Conservation (phyloP, 2,888 invertebrate species). For the Callyntrura sp. region DNA sequence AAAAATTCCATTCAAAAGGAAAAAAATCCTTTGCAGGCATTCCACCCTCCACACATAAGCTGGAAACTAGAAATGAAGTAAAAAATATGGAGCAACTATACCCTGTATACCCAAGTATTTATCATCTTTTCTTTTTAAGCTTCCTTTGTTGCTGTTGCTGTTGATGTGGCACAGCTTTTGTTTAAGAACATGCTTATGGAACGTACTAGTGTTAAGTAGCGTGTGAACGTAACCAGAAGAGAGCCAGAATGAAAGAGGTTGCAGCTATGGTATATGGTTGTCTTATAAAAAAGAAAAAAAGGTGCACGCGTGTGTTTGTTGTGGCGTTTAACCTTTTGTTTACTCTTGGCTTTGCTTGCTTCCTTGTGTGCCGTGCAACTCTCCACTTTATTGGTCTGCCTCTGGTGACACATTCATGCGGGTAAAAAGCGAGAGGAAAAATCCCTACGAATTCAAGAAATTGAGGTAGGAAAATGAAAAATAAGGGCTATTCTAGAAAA, state of each 20-base stretch:
- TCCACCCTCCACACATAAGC: no score
- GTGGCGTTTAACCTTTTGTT: slow-evolving; percentile 24
- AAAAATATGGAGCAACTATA: no score
- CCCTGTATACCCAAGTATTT: no score
- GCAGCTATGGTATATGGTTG: neutral
- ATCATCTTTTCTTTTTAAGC: slow-evolving; percentile 7
- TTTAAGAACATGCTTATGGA: neutral
- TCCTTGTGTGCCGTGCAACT: neutral
- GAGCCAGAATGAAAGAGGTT: neutral
- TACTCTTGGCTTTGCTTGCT: slow-evolving; percentile 23
- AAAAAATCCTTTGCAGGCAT: no score
- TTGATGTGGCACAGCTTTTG: no score
- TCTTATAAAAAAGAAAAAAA: neutral
- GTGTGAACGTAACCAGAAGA: neutral
- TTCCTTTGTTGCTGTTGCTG: neutral
- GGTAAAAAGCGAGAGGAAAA: neutral
- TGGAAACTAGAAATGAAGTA: no score
- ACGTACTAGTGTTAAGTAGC: neutral
- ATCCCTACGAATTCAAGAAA: neutral
- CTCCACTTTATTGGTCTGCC: slow-evolving; percentile 12
- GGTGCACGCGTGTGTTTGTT: neutral
- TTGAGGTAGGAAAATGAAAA: slow-evolving; percentile 17
- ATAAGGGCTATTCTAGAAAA: neutral
- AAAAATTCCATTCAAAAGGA: neutral
- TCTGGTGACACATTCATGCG: slow-evolving; percentile 27